Evolutionary conservation across 2,797 vertebrate genomes (phyloP).

Genomic region (Emydoidea blandingii): DNA sequence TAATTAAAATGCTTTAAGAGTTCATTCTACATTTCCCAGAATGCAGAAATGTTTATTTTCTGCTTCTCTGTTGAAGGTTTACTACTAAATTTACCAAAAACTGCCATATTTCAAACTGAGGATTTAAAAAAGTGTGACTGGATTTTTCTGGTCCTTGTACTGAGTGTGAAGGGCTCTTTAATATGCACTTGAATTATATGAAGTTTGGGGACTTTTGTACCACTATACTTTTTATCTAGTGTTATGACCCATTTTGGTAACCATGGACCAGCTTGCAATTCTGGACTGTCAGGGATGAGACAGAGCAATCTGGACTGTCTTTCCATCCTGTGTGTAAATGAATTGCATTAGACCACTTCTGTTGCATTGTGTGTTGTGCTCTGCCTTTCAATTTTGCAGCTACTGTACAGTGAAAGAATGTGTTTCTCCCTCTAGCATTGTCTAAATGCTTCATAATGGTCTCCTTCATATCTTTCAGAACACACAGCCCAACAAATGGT

Average conservation of each 20-base stretch:
- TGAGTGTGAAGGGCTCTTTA: neutral
- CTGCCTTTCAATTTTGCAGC: slow-evolving; percentile 44
- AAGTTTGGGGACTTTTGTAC: neutral
- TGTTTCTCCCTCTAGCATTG: slow-evolving; percentile 51
- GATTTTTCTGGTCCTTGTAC: neutral
- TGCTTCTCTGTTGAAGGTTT: neutral
- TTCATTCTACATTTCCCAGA: neutral
- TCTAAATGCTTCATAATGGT: slow-evolving; percentile 60
- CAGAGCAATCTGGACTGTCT: neutral
- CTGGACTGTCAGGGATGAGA: neutral
- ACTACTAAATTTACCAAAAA: neutral
- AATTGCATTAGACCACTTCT: slow-evolving; percentile 4
- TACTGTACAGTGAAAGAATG: slow-evolving; percentile 44
- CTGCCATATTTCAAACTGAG: neutral
- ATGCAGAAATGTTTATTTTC: no score
- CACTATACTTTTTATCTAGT: neutral
- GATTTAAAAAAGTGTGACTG: neutral
- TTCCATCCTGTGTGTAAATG: neutral
- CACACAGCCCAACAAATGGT: slow-evolving; percentile 36
- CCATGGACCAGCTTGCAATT: neutral
- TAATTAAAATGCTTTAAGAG: neutral
- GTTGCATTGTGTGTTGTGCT: neutral
- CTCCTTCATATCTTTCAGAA: slow-evolving; percentile 33
- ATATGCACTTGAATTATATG: neutral
- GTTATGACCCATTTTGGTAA: neutral